These are phyloP conservation scores for Brachyptera risi DNA, from an alignment of 2,888 invertebrate genomes.

Conservation along the genomic window DNA sequence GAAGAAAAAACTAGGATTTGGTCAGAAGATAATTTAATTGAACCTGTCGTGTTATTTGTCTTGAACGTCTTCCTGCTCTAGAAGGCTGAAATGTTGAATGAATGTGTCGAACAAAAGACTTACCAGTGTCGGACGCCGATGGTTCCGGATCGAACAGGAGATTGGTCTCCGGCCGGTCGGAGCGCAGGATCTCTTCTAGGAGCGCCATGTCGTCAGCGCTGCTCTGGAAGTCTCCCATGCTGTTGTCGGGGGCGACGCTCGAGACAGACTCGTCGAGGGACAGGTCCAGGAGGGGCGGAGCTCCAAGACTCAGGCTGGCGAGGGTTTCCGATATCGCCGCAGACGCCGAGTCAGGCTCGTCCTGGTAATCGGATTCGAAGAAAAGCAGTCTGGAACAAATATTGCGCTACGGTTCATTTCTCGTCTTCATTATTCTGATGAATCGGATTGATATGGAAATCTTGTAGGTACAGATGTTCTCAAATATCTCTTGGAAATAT, in stretches of 20 bases:
- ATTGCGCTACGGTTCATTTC: too few relatives aligned
- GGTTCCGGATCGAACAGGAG: neutral
- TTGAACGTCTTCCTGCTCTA: too few relatives aligned
- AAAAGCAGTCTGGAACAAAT: conserved; percentile 42
- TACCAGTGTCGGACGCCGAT: neutral
- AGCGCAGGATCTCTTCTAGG: conserved; percentile 30
- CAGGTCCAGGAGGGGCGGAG: neutral
- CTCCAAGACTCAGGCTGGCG: neutral
- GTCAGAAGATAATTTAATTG: too few relatives aligned
- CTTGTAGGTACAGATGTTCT: too few relatives aligned
- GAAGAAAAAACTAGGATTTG: too few relatives aligned
- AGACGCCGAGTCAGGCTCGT: conserved; percentile 30
- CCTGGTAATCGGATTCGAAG: conserved; percentile 45
- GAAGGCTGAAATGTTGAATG: too few relatives aligned
- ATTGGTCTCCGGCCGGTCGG: neutral
- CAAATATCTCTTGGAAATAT: too few relatives aligned
- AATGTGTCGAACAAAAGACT: too few relatives aligned
- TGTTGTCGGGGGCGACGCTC: too few relatives aligned
- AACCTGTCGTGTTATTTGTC: too few relatives aligned
- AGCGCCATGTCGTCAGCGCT: conserved; percentile 25
- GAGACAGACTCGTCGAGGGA: conserved; percentile 2
- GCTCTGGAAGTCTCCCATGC: neutral
- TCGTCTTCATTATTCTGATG: too few relatives aligned
- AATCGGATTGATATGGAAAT: too few relatives aligned
- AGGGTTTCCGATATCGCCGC: neutral